Conservation (phyloP, 2,113 vertebrate species). For the Nansenia antarctica region DNA sequence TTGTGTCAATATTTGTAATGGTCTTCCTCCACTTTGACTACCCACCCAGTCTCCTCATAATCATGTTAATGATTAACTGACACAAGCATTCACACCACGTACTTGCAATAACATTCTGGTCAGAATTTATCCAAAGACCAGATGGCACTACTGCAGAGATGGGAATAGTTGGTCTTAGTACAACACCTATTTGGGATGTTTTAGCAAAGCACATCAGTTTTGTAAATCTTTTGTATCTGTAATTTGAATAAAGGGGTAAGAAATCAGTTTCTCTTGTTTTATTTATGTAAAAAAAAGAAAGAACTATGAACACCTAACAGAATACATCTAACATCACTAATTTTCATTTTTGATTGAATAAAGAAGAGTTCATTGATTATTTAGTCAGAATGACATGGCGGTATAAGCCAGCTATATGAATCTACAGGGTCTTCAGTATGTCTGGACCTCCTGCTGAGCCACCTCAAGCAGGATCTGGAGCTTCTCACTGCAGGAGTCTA, state of each 20-base stretch:
- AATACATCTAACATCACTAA: not conserved
- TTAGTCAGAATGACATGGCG: not conserved
- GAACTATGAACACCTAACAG: not conserved
- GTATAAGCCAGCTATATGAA: too few relatives aligned
- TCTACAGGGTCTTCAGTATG: slow-evolving; percentile 60
- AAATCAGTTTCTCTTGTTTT: not conserved
- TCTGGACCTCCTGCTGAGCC: slow-evolving; percentile 72
- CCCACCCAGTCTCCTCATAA: not conserved
- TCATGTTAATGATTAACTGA: not conserved
- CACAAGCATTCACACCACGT: not conserved
- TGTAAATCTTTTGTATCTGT: not conserved
- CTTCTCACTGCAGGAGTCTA: slow-evolving; percentile 65
- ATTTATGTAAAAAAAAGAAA: not conserved
- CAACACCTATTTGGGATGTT: not conserved
- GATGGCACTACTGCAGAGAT: not conserved
- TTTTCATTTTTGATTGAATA: not conserved
- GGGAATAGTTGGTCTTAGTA: not conserved
- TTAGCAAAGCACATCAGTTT: not conserved
- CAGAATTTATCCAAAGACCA: not conserved
- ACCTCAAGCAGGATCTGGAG: slow-evolving; percentile 77
- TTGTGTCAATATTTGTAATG: not conserved
- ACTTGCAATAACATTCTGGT: not conserved
- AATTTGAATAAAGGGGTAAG: slow-evolving; percentile 11
- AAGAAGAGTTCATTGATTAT: not conserved
- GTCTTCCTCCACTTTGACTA: not conserved